These are phyloP conservation scores for Mesorhabditis sp. DNA, from an alignment of 2,888 invertebrate species.

Conservation along the genomic window DNA sequence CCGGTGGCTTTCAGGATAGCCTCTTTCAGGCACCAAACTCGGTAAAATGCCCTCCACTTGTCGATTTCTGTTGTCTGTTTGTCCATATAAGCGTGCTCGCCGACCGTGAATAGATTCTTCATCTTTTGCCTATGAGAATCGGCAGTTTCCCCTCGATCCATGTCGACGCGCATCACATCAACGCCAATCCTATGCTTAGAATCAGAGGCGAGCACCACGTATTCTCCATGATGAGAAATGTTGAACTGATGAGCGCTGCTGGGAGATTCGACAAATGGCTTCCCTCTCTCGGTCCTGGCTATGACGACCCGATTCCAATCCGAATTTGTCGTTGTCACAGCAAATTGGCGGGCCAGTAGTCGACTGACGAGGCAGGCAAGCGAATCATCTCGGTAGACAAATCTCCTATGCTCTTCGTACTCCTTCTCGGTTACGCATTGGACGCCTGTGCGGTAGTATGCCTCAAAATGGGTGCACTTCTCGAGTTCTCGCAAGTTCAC, in stretches of 20 bases:
- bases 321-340: constrained; percentile 20
- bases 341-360: constrained; percentile 23
- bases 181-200: constrained; percentile 28
- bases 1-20: constrained; percentile 57
- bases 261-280: constrained; percentile 41
- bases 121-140: constrained; percentile 22
- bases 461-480: constrained; percentile 31
- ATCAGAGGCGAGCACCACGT: constrained; percentile 39
- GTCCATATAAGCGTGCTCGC: constrained; percentile 40
- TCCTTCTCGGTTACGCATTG: constrained; percentile 43
- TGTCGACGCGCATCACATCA: constrained; percentile 55
- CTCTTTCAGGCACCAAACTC: constrained; percentile 57
- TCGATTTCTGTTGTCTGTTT: constrained; percentile 29
- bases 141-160: constrained; percentile 25
- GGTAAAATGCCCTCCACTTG: constrained; percentile 40
- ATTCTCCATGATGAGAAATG: constrained; percentile 57
- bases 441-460: constrained; percentile 39
- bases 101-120: constrained; percentile 25
- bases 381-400: constrained; percentile 44
- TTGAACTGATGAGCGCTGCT: constrained; percentile 39
- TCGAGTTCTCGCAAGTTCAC: not conserved
- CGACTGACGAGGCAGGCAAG: constrained; percentile 49
- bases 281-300: constrained; percentile 46
- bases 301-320: constrained; percentile 44
- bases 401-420: constrained; percentile 36